Conservation (phyloP, 2,888 invertebrate species). For the Agrotis exclamationis region DNA sequence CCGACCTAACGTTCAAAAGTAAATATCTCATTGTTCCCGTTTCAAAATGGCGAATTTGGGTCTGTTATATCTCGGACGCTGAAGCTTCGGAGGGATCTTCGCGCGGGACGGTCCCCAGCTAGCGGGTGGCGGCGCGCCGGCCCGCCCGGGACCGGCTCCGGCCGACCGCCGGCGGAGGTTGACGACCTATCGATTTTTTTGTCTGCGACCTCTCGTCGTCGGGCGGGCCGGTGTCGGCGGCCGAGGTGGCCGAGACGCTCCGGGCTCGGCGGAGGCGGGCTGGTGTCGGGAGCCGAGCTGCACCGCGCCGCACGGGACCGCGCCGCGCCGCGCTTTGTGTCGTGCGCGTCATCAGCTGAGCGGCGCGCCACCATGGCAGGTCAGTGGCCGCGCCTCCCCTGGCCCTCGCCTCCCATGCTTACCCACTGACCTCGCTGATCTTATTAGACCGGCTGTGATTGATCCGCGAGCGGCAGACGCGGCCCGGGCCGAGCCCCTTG, state of each 20-base stretch:
- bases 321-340: conserved; percentile 66
- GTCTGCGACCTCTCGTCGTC: conserved; percentile 88
- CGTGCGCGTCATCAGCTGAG: conserved; percentile 74
- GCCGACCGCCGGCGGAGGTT: conserved; percentile 86
- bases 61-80: conserved; percentile 71
- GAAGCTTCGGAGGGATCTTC: conserved; percentile 64
- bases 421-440: conserved; percentile 67
- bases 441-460: conserved; percentile 46
- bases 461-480: conserved; percentile 31
- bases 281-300: conserved; percentile 61
- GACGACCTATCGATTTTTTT: conserved; percentile 91
- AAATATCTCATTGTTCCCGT: conserved; percentile 91
- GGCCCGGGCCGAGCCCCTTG: conserved; percentile 36
- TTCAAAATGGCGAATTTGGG: conserved; percentile 91
- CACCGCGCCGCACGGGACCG: conserved; percentile 55
- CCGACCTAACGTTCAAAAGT: conserved; percentile 85
- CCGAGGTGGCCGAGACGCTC: conserved; percentile 76
- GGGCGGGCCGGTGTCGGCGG: conserved; percentile 82
- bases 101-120: conserved; percentile 68
- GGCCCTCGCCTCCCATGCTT: conserved; percentile 65
- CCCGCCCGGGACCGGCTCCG: conserved; percentile 82
- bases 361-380: conserved; percentile 75
- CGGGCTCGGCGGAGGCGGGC: conserved; percentile 63
- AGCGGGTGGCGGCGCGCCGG: conserved; percentile 75
- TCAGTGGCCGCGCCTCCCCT: conserved; percentile 77